Conservation (phyloP, 2,113 vertebrate genomes). For the Pseudonaja textilis region DNA sequence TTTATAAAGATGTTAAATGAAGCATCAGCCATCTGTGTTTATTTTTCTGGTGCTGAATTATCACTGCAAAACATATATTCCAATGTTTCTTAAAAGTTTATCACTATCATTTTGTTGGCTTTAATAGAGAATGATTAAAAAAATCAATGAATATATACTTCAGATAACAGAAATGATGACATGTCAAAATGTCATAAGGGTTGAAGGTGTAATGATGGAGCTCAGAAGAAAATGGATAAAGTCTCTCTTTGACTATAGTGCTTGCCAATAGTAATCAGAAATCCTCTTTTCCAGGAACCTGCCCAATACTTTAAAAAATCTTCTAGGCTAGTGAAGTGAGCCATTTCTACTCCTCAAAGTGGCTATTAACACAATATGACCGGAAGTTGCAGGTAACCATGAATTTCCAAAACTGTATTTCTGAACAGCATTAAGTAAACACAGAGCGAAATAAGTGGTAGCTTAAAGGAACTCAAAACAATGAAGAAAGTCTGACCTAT, state of each 20-base stretch:
- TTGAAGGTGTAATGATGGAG: conserved; percentile 70
- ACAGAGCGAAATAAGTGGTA: neutral
- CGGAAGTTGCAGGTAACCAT: neutral
- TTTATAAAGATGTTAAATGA: no score
- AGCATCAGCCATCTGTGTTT: no score
- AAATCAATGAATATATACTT: conserved; percentile 69
- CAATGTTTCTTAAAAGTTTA: neutral
- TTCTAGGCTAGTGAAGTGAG: neutral
- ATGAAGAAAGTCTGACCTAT: neutral
- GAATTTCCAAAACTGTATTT: neutral
- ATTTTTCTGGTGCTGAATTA: no score
- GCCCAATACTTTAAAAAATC: neutral
- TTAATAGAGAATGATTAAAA: conserved; percentile 69
- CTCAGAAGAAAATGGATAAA: conserved; percentile 55
- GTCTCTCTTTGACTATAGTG: conserved; percentile 58
- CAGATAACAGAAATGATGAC: conserved; percentile 67
- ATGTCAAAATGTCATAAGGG: conserved; percentile 71
- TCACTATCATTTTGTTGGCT: conserved; percentile 53
- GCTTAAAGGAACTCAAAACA: neutral
- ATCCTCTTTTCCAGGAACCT: neutral
- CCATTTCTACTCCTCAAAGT: neutral
- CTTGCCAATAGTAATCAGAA: conserved; percentile 36
- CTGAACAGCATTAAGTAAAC: neutral
- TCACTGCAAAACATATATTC: no score
- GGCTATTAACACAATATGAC: neutral